These are phyloP conservation scores for Agrilus biguttatus DNA, from an alignment of 2,888 invertebrate species.

Conservation along the genomic window DNA sequence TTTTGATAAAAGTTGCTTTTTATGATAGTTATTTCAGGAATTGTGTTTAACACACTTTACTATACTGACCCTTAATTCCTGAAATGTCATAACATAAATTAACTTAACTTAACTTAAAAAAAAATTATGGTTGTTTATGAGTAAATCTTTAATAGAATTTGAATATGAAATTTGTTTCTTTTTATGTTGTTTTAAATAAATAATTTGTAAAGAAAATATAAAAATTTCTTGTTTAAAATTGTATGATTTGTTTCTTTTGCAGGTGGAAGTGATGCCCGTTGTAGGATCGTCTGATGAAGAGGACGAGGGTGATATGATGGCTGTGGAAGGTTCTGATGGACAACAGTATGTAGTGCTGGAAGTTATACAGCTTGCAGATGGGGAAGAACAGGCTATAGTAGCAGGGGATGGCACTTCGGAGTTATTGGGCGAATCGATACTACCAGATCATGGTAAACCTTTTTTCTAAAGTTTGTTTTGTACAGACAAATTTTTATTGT, in stretches of 20 bases:
- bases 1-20: no score
- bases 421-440: slow-evolving; percentile 30
- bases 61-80: neutral
- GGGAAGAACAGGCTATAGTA: slow-evolving; percentile 48
- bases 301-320: slow-evolving; percentile 46
- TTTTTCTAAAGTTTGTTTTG: slow-evolving; percentile 8
- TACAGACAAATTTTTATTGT: neutral
- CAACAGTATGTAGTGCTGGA: slow-evolving; percentile 83
- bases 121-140: no score
- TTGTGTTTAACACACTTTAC: neutral
- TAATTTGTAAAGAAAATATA: no score
- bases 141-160: no score
- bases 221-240: no score
- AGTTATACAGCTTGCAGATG: slow-evolving; percentile 62
- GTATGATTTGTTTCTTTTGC: slow-evolving; percentile 1
- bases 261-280: slow-evolving; percentile 34
- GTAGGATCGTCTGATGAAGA: slow-evolving; percentile 32
- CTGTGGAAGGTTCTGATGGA: slow-evolving; percentile 57
- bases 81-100: no score
- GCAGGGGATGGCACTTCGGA: slow-evolving; percentile 37
- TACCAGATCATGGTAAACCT: slow-evolving; percentile 24
- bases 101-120: no score
- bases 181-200: no score
- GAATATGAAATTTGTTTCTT: no score
- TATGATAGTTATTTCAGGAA: no score